phyloP scores from a whole-genome alignment of 1,140 invertebrate species.

The Ceratitis capitata region DNA sequence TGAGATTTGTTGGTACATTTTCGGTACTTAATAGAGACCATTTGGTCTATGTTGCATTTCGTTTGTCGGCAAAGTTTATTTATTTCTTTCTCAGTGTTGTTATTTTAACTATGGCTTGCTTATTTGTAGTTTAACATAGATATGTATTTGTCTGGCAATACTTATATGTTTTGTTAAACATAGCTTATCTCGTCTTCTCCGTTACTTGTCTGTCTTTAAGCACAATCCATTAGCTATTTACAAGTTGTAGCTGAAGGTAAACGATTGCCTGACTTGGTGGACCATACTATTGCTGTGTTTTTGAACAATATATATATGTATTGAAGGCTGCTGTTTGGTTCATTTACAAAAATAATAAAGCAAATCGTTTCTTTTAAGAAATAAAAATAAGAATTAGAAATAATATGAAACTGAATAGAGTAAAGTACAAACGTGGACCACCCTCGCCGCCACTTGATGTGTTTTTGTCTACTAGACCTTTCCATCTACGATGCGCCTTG shows the following conservation, averaged over 20 bases:
- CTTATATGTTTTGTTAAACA: no score
- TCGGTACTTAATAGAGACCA: neutral
- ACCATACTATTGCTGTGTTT: neutral
- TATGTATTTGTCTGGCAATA: neutral
- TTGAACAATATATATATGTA: no score
- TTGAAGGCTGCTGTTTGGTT: neutral
- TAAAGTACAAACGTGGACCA: neutral
- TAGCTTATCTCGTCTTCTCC: no score
- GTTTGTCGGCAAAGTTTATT: slow-evolving; percentile 15
- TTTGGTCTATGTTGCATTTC: slow-evolving; percentile 16
- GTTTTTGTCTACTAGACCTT: neutral
- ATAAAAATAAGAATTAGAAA: neutral
- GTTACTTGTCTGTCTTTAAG: neutral
- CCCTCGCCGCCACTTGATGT: neutral
- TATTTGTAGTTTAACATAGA: no score
- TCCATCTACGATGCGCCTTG: neutral
- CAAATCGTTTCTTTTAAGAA: neutral
- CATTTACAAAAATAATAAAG: slow-evolving; percentile 13
- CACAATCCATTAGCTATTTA: neutral
- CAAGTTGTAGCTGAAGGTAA: neutral
- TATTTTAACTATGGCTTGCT: slow-evolving; percentile 7
- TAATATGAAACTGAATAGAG: neutral
- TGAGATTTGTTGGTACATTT: neutral
- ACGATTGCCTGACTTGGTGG: neutral
- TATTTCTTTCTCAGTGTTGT: neutral